Percentiles rank a stretch among this genome's conserved stretches.
phyloP scores from a whole-genome alignment of 2,113 vertebrate species.

The Tyrannus savana region DNA sequence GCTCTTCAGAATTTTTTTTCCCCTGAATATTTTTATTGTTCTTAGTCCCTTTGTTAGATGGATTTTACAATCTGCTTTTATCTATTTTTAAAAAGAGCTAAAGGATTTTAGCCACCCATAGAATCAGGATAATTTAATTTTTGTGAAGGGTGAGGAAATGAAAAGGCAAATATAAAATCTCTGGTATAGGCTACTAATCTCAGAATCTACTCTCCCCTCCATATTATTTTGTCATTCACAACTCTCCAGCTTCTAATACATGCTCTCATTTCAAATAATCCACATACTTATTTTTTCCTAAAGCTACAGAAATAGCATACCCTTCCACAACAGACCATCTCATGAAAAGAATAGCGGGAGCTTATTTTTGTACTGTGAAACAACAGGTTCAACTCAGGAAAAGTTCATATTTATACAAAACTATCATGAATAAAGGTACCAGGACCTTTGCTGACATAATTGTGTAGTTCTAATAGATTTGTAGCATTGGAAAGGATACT shows the following conservation, averaged over 20 bases:
- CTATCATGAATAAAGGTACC: not conserved
- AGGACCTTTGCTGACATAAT: not conserved
- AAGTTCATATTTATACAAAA: not conserved
- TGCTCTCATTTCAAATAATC: not conserved
- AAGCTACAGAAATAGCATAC: not conserved
- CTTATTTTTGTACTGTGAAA: not conserved
- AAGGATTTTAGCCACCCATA: not conserved
- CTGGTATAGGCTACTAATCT: not conserved
- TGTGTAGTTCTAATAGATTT: not conserved
- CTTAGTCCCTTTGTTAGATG: not conserved
- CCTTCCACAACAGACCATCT: not conserved
- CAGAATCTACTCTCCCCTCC: rapidly evolving
- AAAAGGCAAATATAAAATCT: not conserved
- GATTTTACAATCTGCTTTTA: not conserved
- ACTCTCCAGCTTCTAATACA: not conserved
- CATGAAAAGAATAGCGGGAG: not conserved
- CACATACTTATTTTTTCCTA: not conserved
- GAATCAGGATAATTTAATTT: not conserved
- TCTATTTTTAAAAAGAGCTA: not conserved
- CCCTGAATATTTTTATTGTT: not conserved
- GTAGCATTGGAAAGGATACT: not conserved
- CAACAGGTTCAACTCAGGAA: not conserved
- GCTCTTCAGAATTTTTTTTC: not conserved
- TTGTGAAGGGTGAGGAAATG: not conserved
- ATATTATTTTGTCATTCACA: not conserved